These are phyloP conservation scores for Balearica regulorum DNA, from an alignment of 2,797 vertebrate species.

Conservation along the genomic window DNA sequence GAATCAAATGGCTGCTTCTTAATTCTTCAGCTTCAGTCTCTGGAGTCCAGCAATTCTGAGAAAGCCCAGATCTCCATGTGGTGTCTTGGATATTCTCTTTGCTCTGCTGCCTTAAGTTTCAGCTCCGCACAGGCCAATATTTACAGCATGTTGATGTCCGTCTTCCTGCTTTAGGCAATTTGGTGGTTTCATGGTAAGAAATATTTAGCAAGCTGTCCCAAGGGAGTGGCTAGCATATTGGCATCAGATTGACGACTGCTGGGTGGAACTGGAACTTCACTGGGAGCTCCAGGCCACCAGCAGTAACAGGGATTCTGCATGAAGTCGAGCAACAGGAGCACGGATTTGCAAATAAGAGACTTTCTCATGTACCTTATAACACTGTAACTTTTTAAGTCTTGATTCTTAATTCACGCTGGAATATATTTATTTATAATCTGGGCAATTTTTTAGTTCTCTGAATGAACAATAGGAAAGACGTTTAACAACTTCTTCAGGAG, in stretches of 20 bases:
- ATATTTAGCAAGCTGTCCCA: background rate
- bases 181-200: background rate
- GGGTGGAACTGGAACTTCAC: background rate
- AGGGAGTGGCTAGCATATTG: fast-evolving
- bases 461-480: background rate
- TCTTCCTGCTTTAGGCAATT: background rate
- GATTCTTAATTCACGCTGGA: background rate
- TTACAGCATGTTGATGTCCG: background rate
- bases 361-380: background rate
- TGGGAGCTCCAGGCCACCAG: background rate
- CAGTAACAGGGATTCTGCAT: background rate
- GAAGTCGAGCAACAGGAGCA: background rate
- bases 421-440: background rate
- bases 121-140: background rate
- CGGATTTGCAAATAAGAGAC: background rate
- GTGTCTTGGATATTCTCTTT: background rate
- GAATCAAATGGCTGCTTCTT: background rate
- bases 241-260: background rate
- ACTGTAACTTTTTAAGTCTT: background rate
- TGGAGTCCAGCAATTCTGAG: background rate
- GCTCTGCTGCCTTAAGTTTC: background rate
- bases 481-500: background rate
- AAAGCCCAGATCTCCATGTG: background rate
- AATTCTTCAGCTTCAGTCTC: background rate
- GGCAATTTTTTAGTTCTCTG: background rate